phyloP scores from a whole-genome alignment of 2,797 vertebrate species.

The Ceyx erithaca region DNA sequence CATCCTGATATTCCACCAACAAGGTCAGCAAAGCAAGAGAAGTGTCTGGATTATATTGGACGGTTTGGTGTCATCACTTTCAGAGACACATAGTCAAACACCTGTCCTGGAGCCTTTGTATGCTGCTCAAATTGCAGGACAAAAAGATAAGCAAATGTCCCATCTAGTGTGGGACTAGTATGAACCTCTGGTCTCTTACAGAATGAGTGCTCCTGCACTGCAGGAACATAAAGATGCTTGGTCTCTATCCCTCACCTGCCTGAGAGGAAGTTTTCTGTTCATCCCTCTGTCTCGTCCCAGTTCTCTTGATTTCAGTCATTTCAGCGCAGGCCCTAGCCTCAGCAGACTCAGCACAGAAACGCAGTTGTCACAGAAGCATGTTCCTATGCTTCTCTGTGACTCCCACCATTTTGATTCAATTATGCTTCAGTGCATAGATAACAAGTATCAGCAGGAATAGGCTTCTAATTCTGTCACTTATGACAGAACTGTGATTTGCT shows the following conservation, averaged over 20 bases:
- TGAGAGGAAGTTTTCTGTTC: background rate
- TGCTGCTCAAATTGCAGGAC: background rate
- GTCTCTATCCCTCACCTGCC: background rate
- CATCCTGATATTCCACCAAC: background rate
- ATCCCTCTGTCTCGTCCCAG: background rate
- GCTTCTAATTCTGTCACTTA: slow-evolving; percentile 10
- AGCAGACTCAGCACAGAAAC: background rate
- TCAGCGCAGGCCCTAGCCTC: background rate
- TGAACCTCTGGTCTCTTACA: background rate
- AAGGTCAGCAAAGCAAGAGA: background rate
- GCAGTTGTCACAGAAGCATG: background rate
- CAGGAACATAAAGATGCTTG: background rate
- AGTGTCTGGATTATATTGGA: background rate
- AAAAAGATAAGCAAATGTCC: background rate
- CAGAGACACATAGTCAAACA: background rate
- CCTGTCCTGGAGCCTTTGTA: background rate
- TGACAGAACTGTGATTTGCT: slow-evolving; percentile 6
- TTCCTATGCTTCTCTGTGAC: background rate
- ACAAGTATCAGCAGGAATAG: slow-evolving; percentile 8
- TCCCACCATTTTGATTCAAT: slow-evolving; percentile 1
- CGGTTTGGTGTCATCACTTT: background rate
- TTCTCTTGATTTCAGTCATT: background rate
- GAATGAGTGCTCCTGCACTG: background rate
- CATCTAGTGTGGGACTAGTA: background rate
- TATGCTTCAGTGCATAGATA: background rate